Percentiles rank a stretch among this genome's conserved stretches.
Conservation (phyloP, 2,113 vertebrate genomes). For the Emydocephalus ijimae region DNA sequence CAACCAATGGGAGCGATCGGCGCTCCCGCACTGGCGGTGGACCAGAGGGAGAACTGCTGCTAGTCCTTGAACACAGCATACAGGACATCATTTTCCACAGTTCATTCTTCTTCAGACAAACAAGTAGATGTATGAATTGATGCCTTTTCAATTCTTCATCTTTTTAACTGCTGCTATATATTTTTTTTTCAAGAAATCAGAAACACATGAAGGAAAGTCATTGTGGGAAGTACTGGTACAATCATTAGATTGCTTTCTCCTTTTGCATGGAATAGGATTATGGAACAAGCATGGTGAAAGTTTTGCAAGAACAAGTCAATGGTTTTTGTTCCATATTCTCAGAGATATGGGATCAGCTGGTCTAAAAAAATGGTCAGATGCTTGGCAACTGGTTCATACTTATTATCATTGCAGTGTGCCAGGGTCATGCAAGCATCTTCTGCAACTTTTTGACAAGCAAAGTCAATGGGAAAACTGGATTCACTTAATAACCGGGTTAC, state of each 20-base stretch:
- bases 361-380: not conserved
- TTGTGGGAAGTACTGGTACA: not conserved
- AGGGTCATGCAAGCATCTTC: too few species aligned
- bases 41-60: too few species aligned
- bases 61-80: too few species aligned
- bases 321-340: not conserved
- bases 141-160: not conserved
- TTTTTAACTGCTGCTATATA: not conserved
- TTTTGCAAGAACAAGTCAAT: not conserved
- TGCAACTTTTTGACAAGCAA: too few species aligned
- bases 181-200: not conserved
- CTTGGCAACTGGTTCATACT: too few species aligned
- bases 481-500: too few species aligned
- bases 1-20: too few species aligned
- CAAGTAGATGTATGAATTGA: not conserved
- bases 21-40: too few species aligned
- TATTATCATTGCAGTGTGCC: too few species aligned
- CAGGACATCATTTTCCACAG: not conserved
- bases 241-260: not conserved
- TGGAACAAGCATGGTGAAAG: not conserved
- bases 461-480: too few species aligned
- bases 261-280: not conserved
- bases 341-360: not conserved
- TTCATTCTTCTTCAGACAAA: not conserved
- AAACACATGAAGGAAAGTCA: not conserved